Percentiles rank a stretch among this genome's conserved stretches.
Evolutionary conservation across 2,113 vertebrate species (phyloP).

Genomic region (Brienomyrus longianalis): DNA sequence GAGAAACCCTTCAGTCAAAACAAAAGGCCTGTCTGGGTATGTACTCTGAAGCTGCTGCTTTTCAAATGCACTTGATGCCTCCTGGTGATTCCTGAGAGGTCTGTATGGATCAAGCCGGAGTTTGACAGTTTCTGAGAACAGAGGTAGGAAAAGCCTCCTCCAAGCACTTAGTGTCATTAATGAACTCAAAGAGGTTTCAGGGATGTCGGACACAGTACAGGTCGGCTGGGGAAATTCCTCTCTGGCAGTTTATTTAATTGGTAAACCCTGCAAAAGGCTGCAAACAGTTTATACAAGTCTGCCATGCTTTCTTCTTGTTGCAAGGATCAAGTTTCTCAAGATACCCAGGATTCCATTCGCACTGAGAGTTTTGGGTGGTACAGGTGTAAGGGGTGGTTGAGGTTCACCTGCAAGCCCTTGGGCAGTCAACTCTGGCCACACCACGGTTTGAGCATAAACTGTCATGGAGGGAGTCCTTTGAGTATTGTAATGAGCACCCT

Average conservation of each 20-base stretch:
- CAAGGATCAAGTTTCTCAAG: slow-evolving; percentile 14
- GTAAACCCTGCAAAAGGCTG: neutral
- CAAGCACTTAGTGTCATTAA: neutral
- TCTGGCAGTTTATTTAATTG: slow-evolving; percentile 17
- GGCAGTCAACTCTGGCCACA: neutral
- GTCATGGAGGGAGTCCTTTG: neutral
- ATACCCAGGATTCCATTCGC: slow-evolving; percentile 16
- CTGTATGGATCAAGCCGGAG: neutral
- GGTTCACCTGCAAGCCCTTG: neutral
- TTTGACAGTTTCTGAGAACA: neutral
- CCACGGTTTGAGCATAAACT: neutral
- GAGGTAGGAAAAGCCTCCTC: neutral
- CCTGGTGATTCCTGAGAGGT: neutral
- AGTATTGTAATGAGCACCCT: neutral
- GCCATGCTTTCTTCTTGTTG: neutral
- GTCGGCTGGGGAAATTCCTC: neutral
- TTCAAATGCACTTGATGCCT: neutral
- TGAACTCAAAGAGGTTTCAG: neutral
- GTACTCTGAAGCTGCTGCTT: neutral
- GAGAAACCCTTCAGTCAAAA: neutral
- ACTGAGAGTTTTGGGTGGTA: slow-evolving; percentile 13
- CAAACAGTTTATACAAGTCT: slow-evolving; percentile 19
- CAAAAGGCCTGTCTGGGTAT: neutral
- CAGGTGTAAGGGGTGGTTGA: slow-evolving; percentile 13
- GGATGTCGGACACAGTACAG: neutral